A percentile compares a stretch with the other conserved stretches of the same genome.
phyloP scores from a whole-genome alignment of 2,113 vertebrate genomes.

The Anas platyrhynchos region DNA sequence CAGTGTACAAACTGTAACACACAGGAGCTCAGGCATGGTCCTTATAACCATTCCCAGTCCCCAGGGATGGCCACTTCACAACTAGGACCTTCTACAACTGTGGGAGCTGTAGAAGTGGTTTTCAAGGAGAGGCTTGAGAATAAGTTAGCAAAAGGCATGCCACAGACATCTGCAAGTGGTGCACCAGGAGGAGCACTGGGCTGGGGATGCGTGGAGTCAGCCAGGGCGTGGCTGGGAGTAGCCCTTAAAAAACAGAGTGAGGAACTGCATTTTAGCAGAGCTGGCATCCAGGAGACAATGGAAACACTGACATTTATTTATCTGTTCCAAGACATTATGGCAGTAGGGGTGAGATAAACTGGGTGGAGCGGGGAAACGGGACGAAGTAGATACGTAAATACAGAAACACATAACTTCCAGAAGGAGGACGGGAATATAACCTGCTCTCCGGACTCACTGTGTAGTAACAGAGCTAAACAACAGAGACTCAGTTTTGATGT shows the following conservation, averaged over 20 bases:
- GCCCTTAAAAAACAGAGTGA: neutral
- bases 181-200: neutral
- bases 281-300: constrained; percentile 22
- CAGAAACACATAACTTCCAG: neutral
- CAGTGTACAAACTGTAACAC: neutral
- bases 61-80: neutral
- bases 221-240: constrained; percentile 43
- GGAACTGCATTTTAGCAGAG: neutral
- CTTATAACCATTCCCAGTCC: neutral
- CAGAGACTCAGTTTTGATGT: neutral
- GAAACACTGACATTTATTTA: constrained; percentile 42
- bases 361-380: constrained; percentile 9
- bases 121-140: neutral
- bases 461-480: neutral
- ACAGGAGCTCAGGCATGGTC: neutral
- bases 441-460: neutral
- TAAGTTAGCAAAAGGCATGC: neutral
- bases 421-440: neutral
- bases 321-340: neutral
- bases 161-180: neutral
- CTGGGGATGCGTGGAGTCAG: neutral
- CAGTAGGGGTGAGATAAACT: constrained; percentile 34
- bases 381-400: neutral
- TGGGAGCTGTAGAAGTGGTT: neutral
- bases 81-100: neutral